A percentile compares a stretch with the other conserved stretches of the same genome.
Conservation (phyloP, 2,113 vertebrate genomes). For the Canis aureus region DNA sequence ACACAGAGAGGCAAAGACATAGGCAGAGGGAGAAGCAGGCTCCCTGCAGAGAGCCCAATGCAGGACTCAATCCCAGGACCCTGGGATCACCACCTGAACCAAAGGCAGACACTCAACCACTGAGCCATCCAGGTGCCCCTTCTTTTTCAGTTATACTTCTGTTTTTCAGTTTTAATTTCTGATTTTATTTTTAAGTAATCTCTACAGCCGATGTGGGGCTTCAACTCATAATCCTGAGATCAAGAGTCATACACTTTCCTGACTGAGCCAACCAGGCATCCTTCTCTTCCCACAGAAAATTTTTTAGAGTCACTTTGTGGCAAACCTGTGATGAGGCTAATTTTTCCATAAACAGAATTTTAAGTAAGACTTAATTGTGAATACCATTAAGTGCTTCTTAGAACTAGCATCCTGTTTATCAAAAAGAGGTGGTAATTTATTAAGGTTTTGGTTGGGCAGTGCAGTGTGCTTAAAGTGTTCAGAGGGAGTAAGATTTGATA, state of each 20-base stretch:
- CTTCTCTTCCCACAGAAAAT: neutral
- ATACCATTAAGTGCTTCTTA: constrained; percentile 67
- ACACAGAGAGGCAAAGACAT: too few species aligned
- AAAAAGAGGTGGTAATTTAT: constrained; percentile 59
- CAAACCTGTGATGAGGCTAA: constrained; percentile 35
- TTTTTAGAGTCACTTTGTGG: neutral
- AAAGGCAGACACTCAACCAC: too few species aligned
- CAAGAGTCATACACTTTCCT: neutral
- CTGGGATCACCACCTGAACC: too few species aligned
- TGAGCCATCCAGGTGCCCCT: too few species aligned
- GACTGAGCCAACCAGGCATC: neutral
- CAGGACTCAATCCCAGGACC: too few species aligned
- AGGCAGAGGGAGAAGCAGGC: too few species aligned
- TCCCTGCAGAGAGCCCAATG: too few species aligned
- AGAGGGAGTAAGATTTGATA: neutral
- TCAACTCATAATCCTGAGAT: neutral
- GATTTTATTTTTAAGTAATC: neutral
- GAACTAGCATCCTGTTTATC: constrained; percentile 72
- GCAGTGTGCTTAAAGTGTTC: constrained; percentile 7
- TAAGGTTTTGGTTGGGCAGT: constrained; percentile 52
- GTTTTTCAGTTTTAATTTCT: too few species aligned
- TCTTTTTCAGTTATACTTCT: too few species aligned
- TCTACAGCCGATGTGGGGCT: neutral
- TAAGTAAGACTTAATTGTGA: constrained; percentile 29
- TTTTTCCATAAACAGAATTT: constrained; percentile 9